Conservation (phyloP, 2,888 invertebrate genomes). For the Sturmia bella region DNA sequence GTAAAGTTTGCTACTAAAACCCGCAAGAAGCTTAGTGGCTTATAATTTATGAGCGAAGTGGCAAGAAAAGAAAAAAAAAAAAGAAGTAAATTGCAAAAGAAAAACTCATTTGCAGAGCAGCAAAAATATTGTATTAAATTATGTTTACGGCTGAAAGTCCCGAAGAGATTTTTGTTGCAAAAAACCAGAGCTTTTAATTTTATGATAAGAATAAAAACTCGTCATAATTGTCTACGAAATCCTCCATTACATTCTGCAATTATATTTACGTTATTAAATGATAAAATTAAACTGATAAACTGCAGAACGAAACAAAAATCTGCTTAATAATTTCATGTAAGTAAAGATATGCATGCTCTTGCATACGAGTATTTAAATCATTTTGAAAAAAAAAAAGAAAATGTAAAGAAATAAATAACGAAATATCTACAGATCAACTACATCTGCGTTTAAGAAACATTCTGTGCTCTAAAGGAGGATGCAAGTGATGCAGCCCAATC, state of each 20-base stretch:
- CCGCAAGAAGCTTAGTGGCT: conserved; percentile 17
- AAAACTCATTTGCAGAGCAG: not conserved
- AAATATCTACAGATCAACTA: conserved; percentile 43
- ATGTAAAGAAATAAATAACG: not conserved
- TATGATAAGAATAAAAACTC: conserved; percentile 42
- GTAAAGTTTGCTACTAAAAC: not conserved
- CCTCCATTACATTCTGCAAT: conserved; percentile 64
- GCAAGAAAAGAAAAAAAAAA: not conserved
- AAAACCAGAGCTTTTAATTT: conserved; percentile 25
- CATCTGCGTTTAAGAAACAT: conserved; percentile 41
- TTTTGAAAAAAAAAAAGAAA: not conserved
- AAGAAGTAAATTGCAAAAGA: not conserved
- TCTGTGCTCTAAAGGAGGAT: conserved; percentile 3
- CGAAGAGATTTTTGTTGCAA: not conserved
- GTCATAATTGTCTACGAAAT: conserved; percentile 67
- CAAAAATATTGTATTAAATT: not conserved
- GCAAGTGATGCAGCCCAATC: conserved; percentile 25
- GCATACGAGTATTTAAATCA: not conserved
- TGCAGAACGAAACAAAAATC: conserved; percentile 38
- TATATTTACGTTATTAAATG: conserved; percentile 66
- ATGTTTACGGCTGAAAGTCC: conserved; percentile 1
- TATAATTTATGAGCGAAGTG: conserved; percentile 1
- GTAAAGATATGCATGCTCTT: not conserved
- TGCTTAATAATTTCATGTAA: conserved; percentile 14
- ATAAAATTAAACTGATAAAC: conserved; percentile 69